Percentiles rank a stretch among this genome's conserved stretches.
Evolutionary conservation across 2,113 vertebrate genomes (phyloP).

Genomic region (Hippoglossus stenolepis): DNA sequence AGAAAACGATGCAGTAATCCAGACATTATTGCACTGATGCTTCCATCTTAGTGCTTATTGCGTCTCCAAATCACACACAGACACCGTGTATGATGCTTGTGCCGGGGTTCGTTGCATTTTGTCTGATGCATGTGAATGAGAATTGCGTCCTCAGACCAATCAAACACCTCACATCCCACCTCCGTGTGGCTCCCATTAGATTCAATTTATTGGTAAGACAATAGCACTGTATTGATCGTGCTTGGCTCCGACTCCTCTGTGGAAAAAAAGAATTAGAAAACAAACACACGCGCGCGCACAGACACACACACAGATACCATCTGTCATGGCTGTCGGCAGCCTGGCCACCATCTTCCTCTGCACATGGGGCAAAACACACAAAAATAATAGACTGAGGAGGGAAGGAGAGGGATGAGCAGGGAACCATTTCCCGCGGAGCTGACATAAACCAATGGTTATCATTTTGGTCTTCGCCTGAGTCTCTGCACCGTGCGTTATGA

Average conservation of each 20-base stretch:
- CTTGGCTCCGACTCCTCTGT: constrained; percentile 33
- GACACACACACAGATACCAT: constrained; percentile 59
- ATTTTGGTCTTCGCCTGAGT: constrained; percentile 31
- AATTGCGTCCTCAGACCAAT: constrained; percentile 7
- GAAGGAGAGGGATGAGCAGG: constrained; percentile 31
- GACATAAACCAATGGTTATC: constrained; percentile 36
- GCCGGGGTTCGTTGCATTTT: constrained; percentile 14
- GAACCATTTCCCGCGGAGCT: constrained; percentile 27
- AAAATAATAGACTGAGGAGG: constrained; percentile 65
- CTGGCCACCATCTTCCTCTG: constrained; percentile 66
- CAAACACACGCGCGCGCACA: constrained; percentile 53
- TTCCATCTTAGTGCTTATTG: neutral
- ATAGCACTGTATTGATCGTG: constrained; percentile 64
- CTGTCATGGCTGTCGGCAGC: constrained; percentile 75
- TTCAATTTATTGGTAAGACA: constrained; percentile 54
- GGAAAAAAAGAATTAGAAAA: constrained; percentile 53
- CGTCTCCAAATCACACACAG: constrained; percentile 17
- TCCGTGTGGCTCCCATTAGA: constrained; percentile 8
- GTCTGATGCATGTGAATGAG: constrained; percentile 42
- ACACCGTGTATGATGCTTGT: neutral
- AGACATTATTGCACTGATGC: neutral
- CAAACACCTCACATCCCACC: constrained; percentile 4
- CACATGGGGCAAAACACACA: constrained; percentile 72
- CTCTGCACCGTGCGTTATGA: neutral
- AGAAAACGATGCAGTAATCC: constrained; percentile 6